These are phyloP conservation scores for Pogoniulus pusillus DNA, from an alignment of 2,797 vertebrate genomes.

Conservation along the genomic window DNA sequence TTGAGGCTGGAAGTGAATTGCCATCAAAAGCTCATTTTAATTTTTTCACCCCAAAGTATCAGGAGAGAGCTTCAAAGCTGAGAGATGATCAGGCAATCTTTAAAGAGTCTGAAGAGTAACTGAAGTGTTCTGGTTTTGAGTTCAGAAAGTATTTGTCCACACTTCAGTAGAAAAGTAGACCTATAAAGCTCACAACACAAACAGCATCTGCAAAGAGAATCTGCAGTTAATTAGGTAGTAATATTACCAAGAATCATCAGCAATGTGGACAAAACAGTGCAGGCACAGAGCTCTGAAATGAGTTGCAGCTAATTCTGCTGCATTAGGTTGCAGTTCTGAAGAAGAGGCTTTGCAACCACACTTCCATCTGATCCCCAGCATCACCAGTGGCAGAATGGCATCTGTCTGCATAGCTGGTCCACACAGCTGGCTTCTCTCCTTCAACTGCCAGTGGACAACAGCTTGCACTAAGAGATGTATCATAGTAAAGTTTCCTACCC, in stretches of 20 bases:
- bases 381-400: background rate
- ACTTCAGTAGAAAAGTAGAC: background rate
- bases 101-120: background rate
- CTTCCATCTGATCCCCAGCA: no score
- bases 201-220: background rate
- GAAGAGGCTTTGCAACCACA: background rate
- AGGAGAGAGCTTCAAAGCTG: background rate
- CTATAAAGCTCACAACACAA: background rate
- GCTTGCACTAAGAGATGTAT: background rate
- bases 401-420: background rate
- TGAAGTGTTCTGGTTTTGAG: background rate
- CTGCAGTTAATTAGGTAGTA: background rate
- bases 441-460: background rate
- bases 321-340: background rate
- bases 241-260: background rate
- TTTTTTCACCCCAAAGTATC: background rate
- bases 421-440: background rate
- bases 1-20: background rate
- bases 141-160: background rate
- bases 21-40: background rate
- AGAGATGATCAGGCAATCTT: background rate
- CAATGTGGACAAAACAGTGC: background rate
- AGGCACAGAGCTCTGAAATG: background rate
- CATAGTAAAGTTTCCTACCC: background rate
- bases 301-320: background rate